Base-by-base conservation (phyloP, 2,113 vertebrate species). In the Argyrosomus japonicus region DNA sequence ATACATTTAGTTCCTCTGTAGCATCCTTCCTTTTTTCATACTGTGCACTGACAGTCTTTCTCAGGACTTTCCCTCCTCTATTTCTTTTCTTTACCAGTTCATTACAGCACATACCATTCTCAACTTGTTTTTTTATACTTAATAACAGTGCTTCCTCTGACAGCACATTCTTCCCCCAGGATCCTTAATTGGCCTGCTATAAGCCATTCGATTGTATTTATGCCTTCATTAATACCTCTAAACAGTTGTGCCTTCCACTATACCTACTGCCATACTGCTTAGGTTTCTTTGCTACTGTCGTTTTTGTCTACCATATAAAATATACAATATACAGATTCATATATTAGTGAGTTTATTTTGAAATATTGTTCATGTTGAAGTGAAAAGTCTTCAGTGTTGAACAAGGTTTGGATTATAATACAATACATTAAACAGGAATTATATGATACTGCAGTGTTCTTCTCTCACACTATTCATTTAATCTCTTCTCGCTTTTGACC, bases 1-100 rank as follows among this genome's bases (percentile, higher is more conserved):
- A 83, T 75, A 58, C 61, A 68, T 69, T 76, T 70, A 82, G 45
- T 54, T 68, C 79, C 48, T 75, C 63, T 51, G 25, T 74, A 58
- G 50, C 61, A 63, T 67, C 19, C 58, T 51, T 68, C 18, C 60
- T 56, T 71, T 70, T 71, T 76, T 67, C 45, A 50, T 53, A 25
- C 51, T 57, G 40, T 70, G 29, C 15, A 21, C 43, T 76, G 79
- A 75, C 32, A 18, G 25, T 64, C 36, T 78, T 83, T 82, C 54
- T 82, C 58, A 51, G 18, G 43, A 60, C 57, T 68, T 32, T 18
- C 6, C 47, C 29, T 75, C 43, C 32, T 58, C 4, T 25, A 6
- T n/a, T n/a, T 54, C 40, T 50, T 57, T 23, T 75, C 19, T 54
- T 72, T 14, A 12, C 3, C 53, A 54, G 23, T 71, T 72, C 61